phyloP scores from a whole-genome alignment of 2,888 invertebrate species.

The Unio delphinus region DNA sequence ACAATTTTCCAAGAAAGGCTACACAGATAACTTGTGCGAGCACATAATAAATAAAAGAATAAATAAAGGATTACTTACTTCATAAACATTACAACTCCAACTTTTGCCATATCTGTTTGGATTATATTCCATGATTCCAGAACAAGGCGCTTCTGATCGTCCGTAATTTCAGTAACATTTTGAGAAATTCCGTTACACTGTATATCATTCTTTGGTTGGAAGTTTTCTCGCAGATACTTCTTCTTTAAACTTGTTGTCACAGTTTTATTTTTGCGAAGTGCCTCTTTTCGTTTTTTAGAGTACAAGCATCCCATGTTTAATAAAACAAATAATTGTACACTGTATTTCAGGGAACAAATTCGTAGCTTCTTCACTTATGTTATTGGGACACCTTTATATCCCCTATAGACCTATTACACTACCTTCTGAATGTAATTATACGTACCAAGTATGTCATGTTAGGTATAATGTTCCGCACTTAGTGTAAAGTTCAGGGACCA shows the following conservation, averaged over 20 bases:
- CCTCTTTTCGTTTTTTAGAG: constrained; percentile 38
- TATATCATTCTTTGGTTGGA: constrained; percentile 15
- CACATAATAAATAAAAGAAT: constrained; percentile 9
- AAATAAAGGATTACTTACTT: constrained; percentile 41
- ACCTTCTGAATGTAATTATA: too few relatives aligned
- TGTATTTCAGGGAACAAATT: neutral
- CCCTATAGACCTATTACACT: too few relatives aligned
- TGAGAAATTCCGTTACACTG: constrained; percentile 21
- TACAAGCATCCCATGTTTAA: constrained; percentile 40
- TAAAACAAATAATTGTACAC: neutral
- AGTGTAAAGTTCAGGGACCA: too few relatives aligned
- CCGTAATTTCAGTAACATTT: constrained; percentile 46
- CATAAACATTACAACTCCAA: constrained; percentile 61
- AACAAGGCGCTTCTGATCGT: constrained; percentile 52
- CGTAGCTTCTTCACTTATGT: too few relatives aligned
- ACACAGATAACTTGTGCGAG: too few relatives aligned
- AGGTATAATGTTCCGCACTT: too few relatives aligned
- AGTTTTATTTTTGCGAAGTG: constrained; percentile 31
- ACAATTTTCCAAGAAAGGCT: too few relatives aligned
- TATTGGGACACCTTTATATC: too few relatives aligned
- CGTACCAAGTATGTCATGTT: too few relatives aligned
- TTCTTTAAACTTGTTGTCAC: constrained; percentile 21
- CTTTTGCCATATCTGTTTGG: constrained; percentile 54
- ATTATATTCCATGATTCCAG: constrained; percentile 52
- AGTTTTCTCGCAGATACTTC: constrained; percentile 33